Evolutionary conservation across 1,140 invertebrate genomes (phyloP).

Genomic region (Magallana angulata): DNA sequence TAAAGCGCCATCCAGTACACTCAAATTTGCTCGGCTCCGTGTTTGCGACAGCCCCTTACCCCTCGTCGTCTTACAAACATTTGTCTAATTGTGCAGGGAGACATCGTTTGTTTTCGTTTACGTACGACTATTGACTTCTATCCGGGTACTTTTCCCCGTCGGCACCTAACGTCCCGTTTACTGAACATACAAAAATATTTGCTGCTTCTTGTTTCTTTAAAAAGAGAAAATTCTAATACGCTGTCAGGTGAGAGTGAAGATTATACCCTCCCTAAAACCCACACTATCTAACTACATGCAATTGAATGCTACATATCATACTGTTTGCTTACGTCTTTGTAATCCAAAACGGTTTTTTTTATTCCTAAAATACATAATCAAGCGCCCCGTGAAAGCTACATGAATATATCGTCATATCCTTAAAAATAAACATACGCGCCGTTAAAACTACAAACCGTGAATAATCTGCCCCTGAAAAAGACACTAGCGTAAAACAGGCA

Average conservation of each 20-base stretch:
- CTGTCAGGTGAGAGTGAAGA: too few relatives aligned
- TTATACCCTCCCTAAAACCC: too few relatives aligned
- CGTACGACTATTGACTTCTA: background rate
- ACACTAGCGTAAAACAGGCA: background rate
- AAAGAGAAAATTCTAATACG: too few relatives aligned
- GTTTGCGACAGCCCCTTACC: background rate
- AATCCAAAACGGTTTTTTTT: background rate
- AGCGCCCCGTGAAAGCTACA: background rate
- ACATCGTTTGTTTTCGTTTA: background rate
- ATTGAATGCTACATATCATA: background rate
- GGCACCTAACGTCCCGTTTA: background rate
- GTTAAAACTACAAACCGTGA: background rate
- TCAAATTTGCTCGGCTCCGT: background rate
- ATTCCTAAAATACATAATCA: background rate
- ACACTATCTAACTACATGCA: too few relatives aligned
- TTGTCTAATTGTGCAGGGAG: background rate
- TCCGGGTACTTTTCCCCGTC: background rate
- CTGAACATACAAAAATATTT: background rate
- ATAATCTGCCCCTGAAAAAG: background rate
- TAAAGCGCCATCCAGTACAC: background rate
- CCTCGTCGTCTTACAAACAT: background rate
- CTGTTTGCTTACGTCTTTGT: conserved; percentile 14
- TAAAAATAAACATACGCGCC: conserved; percentile 5
- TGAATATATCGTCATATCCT: conserved; percentile 3
- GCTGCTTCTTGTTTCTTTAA: too few relatives aligned